Percentiles rank a stretch among this genome's conserved stretches.
Conservation (phyloP, 2,113 vertebrate species). For the Nasalis larvatus region DNA sequence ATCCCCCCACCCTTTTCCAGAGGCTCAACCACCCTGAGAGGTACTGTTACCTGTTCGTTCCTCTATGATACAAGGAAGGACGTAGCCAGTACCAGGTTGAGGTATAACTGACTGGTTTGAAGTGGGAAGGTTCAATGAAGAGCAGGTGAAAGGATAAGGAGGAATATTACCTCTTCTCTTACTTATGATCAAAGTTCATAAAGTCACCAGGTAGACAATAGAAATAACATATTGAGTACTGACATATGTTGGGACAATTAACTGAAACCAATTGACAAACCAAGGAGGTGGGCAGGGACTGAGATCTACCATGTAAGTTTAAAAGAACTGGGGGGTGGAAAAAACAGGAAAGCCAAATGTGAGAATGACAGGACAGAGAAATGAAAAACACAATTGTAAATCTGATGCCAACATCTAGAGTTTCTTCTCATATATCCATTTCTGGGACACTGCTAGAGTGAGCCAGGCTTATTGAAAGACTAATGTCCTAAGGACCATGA, state of each 20-base stretch:
- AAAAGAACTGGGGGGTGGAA: not conserved
- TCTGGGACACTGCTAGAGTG: not conserved
- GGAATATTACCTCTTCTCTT: not conserved
- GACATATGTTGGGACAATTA: not conserved
- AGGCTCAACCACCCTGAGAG: not conserved
- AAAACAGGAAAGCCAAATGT: not conserved
- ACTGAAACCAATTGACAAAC: not conserved
- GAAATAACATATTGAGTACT: not conserved
- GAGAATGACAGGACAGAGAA: not conserved
- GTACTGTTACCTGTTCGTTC: not conserved
- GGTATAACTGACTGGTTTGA: not conserved
- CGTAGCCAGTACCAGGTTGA: not conserved
- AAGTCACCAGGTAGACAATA: not conserved
- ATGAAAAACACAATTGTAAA: not conserved
- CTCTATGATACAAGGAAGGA: not conserved
- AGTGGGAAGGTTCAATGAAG: rapidly evolving
- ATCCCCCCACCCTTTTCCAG: no score
- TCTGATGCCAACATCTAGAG: not conserved
- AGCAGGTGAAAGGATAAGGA: not conserved
- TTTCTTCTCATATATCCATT: not conserved
- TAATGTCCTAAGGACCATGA: not conserved
- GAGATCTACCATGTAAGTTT: not conserved
- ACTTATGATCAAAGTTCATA: not conserved
- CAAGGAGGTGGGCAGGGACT: not conserved
- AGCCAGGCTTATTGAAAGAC: not conserved